Conservation (phyloP, 1,140 invertebrate genomes). For the Antheraea pernyi region DNA sequence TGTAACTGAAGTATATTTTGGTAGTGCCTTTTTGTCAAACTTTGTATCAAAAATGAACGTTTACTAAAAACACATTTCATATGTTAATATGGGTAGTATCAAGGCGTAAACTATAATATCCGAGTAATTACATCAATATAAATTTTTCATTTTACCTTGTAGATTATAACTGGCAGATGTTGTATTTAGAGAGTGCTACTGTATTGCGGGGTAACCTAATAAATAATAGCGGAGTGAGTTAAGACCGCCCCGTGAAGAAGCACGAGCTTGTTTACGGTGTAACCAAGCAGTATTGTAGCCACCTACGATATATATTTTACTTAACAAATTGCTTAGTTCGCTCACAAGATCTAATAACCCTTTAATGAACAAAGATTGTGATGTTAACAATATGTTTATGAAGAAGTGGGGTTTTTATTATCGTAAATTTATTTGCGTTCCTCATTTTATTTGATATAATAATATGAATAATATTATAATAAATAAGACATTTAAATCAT, state of each 20-base stretch:
- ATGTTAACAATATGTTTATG: slow-evolving; percentile 25
- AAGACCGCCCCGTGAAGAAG: slow-evolving; percentile 69
- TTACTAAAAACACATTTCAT: no score
- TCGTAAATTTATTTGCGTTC: not conserved
- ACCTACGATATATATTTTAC: slow-evolving; percentile 72
- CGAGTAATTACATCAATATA: no score
- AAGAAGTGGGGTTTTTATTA: slow-evolving; percentile 15
- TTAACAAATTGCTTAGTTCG: slow-evolving; percentile 72
- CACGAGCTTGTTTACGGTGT: slow-evolving; percentile 57
- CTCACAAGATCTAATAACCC: slow-evolving; percentile 67
- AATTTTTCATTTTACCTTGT: not conserved
- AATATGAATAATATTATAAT: no score
- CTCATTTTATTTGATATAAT: not conserved
- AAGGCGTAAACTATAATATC: no score
- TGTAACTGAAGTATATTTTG: no score
- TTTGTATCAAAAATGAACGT: no score
- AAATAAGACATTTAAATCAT: no score
- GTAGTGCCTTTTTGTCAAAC: no score
- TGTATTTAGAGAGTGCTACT: slow-evolving; percentile 53
- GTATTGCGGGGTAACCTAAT: slow-evolving; percentile 55
- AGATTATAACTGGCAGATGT: slow-evolving; percentile 24
- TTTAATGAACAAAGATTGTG: slow-evolving; percentile 62
- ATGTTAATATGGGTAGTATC: no score
- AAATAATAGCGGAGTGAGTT: slow-evolving; percentile 72
- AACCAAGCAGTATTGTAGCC: slow-evolving; percentile 57